A percentile compares a stretch with the other conserved stretches of the same genome.
phyloP scores from a whole-genome alignment of 2,888 invertebrate species.

The Gisinianus flammeolus region DNA sequence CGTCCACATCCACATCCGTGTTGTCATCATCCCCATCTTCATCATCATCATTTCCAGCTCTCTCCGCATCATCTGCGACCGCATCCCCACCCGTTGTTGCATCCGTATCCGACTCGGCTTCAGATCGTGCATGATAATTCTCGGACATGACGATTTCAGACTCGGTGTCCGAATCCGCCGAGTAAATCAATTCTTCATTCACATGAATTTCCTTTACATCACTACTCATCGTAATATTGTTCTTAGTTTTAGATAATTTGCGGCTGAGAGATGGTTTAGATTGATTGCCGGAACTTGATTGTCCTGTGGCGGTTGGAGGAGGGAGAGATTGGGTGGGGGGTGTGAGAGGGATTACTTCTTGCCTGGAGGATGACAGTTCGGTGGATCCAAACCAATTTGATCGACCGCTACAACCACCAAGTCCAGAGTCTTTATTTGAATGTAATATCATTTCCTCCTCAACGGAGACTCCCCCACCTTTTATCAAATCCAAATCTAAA shows the following conservation, averaged over 20 bases:
- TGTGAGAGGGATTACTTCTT: neutral
- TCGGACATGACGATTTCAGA: constrained; percentile 35
- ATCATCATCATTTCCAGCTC: neutral
- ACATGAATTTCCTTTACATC: neutral
- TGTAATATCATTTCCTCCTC: constrained; percentile 12
- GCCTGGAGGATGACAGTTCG: neutral
- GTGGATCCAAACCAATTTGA: neutral
- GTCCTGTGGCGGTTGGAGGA: neutral
- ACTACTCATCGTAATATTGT: neutral
- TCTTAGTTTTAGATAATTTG: neutral
- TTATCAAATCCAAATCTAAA: neutral
- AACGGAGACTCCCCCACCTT: neutral
- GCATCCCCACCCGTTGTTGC: constrained; percentile 31
- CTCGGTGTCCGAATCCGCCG: constrained; percentile 33
- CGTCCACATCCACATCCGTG: constrained; percentile 18
- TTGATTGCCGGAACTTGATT: too few relatives aligned
- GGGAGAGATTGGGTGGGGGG: neutral
- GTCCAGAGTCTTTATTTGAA: constrained; percentile 31
- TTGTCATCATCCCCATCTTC: constrained; percentile 14
- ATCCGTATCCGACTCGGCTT: constrained; percentile 31
- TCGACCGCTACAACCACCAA: constrained; percentile 11
- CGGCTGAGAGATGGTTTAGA: too few relatives aligned
- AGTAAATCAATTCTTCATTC: neutral
- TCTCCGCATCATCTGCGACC: constrained; percentile 14
- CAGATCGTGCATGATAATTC: constrained; percentile 34